Evolutionary conservation across 2,888 invertebrate genomes (phyloP).

Genomic region (Torymus auratus): DNA sequence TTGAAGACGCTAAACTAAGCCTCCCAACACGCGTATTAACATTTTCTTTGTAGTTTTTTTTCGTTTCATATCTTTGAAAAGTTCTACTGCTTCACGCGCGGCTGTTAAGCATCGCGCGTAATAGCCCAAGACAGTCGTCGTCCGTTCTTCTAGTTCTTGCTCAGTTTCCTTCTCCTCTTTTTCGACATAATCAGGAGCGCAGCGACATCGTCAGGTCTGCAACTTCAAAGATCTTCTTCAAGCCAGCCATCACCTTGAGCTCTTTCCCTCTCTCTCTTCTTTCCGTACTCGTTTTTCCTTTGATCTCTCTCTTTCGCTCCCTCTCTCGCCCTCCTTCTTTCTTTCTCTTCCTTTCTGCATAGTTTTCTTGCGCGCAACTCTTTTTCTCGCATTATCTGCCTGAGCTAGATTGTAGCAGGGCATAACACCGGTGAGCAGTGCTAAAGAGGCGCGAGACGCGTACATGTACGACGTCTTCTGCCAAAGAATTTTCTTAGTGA

Average conservation of each 20-base stretch:
- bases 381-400: constrained; percentile 6
- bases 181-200: constrained; percentile 25
- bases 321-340: no score
- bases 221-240: constrained; percentile 27
- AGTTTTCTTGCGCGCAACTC: no score
- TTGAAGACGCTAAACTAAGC: no score
- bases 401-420: background rate
- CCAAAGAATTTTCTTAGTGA: no score
- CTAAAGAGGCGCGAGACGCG: no score
- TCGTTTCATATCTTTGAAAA: background rate
- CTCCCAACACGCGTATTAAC: no score
- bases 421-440: background rate
- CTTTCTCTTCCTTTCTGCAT: no score
- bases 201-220: background rate
- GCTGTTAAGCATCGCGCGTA: background rate
- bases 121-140: background rate
- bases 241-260: background rate
- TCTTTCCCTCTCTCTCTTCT: background rate
- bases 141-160: background rate
- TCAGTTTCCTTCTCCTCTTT: background rate
- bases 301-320: constrained; percentile 1
- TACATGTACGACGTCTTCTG: no score
- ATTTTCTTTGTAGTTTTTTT: no score
- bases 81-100: background rate
- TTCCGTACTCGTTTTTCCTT: constrained; percentile 7